Evolutionary conservation across 2,113 vertebrate species (phyloP).

Genomic region (Gallinago jamesoni): DNA sequence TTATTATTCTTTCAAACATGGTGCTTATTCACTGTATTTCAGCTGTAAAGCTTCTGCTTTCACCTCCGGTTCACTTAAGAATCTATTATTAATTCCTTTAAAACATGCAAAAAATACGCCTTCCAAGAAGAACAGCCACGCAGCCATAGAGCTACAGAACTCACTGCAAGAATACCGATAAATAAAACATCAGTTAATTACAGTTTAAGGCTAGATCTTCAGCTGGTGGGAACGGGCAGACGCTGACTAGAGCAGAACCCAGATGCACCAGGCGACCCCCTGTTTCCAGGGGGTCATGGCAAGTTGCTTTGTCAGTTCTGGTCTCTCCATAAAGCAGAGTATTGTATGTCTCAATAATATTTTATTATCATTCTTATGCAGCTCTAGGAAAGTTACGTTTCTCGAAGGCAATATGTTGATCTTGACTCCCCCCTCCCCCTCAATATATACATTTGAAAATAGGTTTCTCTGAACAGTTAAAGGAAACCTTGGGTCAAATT

Average conservation of each 20-base stretch:
- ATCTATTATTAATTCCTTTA: slow-evolving; percentile 23
- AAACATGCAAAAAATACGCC: neutral
- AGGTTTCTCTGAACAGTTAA: neutral
- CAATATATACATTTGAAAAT: neutral
- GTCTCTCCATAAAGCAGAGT: neutral
- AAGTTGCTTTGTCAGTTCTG: neutral
- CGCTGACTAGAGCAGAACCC: neutral
- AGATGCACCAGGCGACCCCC: neutral
- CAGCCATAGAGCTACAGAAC: neutral
- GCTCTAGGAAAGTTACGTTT: neutral
- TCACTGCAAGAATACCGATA: neutral
- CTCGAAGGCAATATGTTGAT: neutral
- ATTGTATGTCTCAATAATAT: neutral
- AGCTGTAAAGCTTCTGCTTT: slow-evolving; percentile 1
- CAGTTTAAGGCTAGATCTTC: neutral
- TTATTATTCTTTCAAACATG: neutral
- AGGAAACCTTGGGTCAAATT: neutral
- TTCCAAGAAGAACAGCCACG: slow-evolving; percentile 12
- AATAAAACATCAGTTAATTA: neutral
- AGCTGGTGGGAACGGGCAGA: neutral
- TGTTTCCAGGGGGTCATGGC: neutral
- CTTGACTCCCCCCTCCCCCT: neutral
- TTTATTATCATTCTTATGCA: neutral
- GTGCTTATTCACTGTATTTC: neutral
- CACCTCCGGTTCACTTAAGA: neutral